Evolutionary conservation across 2,888 invertebrate species (phyloP), one percentile per base, ranked within the genome.

Genomic region (Deilephila elpenor): DNA sequence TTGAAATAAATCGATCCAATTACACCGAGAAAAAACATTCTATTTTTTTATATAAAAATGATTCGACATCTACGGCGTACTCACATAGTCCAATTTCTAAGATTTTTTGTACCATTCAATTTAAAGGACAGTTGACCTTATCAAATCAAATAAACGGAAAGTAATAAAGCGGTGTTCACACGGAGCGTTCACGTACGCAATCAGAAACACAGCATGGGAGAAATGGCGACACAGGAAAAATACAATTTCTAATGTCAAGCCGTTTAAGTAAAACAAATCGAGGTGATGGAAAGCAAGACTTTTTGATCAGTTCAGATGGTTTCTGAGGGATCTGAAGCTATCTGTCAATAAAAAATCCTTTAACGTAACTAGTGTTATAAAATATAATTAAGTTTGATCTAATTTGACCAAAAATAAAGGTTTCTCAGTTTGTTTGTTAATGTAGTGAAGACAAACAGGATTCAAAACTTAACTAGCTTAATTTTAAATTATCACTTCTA

Each of bases 131-230:
- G 20, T 37, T 51, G 67, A 51, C 67, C 25, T 51, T 25, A 67
- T 51, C 37, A 67, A 67, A 67, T 67, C 44, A 67, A 67, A 44
- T 44, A 19, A 20, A 67, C 44, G 44, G 51, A 25, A 67, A 5
- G 14, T 17, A n/a, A n/a, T 29, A 67, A 51, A 44, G 14, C 25
- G 6, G 25, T 25, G 34, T 61, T 61, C 76, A 78, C 76, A 74
- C 64, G 75, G 74, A 75, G 72, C 73, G 72, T 76, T 74, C 74
- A 75, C 91, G 87, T 82, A 81, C 77, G 73, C 75, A 82, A 89
- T 89, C 86, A 80, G 75, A 77, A 78, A 78, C 90, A 61, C 89
- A 91, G 88, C 90, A 83, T 85, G 89, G 79, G 84, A 80, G 82
- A 83, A 73, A 37, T 51, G 19, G 37, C 8, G 7, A 56, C 34